Evolutionary conservation across 2,797 vertebrate genomes (phyloP).

Genomic region (Acanthopagrus latus): DNA sequence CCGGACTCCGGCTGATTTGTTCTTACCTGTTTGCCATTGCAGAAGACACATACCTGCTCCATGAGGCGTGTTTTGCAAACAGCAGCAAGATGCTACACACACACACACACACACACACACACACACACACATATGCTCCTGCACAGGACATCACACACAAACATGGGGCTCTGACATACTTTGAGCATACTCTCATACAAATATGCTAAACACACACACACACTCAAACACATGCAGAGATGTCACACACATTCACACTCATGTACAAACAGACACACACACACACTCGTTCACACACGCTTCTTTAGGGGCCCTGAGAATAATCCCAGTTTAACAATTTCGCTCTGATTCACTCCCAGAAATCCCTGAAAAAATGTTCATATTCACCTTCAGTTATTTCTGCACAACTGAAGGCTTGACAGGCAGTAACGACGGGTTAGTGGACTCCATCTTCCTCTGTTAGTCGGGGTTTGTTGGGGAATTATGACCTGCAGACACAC

Average conservation of each 20-base stretch:
- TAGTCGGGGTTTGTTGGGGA: neutral
- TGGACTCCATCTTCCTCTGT: too few species aligned
- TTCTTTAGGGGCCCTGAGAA: neutral
- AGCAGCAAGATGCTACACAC: slow-evolving; percentile 52
- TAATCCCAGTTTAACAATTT: neutral
- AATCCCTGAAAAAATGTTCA: neutral
- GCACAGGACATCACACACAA: neutral
- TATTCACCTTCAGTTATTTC: neutral
- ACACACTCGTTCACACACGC: neutral
- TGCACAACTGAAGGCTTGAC: neutral
- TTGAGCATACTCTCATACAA: slow-evolving; percentile 38
- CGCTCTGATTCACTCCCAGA: neutral
- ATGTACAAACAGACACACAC: neutral
- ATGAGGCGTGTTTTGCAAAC: slow-evolving; percentile 65
- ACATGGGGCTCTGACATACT: slow-evolving; percentile 23
- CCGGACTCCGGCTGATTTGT: slow-evolving; percentile 61
- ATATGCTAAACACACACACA: slow-evolving; percentile 17
- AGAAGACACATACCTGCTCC: slow-evolving; percentile 61
- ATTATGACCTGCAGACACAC: neutral
- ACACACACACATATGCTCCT: slow-evolving; percentile 1
- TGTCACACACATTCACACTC: neutral
- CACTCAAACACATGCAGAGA: neutral
- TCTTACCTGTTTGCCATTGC: slow-evolving; percentile 64
- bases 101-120: slow-evolving; percentile 35
- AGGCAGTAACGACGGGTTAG: too few species aligned